A percentile compares a stretch with the other conserved stretches of the same genome.
phyloP scores from a whole-genome alignment of 2,888 invertebrate genomes.

The Volucella inanis region DNA sequence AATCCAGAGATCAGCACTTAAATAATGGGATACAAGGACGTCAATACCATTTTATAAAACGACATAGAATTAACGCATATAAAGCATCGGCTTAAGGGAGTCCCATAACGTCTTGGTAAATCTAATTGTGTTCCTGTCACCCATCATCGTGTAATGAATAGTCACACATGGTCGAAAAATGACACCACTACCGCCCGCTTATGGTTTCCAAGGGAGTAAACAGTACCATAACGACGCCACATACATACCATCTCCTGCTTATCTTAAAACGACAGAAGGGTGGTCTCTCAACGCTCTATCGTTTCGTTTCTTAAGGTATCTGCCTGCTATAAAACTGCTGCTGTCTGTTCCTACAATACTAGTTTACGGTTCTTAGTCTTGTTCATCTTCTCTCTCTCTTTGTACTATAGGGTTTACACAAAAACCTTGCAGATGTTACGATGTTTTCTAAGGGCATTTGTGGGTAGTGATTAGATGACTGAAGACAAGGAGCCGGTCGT shows the following conservation, averaged over 20 bases:
- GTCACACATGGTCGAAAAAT: conserved; percentile 70
- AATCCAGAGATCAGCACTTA: conserved; percentile 63
- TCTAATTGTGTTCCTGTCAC: conserved; percentile 69
- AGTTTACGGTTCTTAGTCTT: conserved; percentile 39
- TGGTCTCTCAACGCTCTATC: conserved; percentile 39
- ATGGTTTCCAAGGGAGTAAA: conserved; percentile 34
- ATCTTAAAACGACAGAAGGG: conserved; percentile 1
- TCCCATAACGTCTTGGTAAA: conserved; percentile 66
- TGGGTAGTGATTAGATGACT: conserved; percentile 65
- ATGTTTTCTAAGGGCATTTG: conserved; percentile 56
- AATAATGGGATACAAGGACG: conserved; percentile 61
- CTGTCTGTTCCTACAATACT: conserved; percentile 38
- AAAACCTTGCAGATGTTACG: conserved; percentile 54
- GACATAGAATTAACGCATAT: conserved; percentile 66
- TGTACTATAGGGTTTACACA: conserved; percentile 32
- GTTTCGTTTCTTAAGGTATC: conserved; percentile 54
- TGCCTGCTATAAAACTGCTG: conserved; percentile 13
- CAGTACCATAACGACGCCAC: conserved; percentile 12
- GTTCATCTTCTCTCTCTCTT: conserved; percentile 27
- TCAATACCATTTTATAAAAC: conserved; percentile 62
- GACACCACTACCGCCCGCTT: conserved; percentile 40
- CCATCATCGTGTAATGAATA: conserved; percentile 72
- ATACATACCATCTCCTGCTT: not conserved
- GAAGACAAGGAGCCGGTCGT: conserved; percentile 45
- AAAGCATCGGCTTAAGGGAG: conserved; percentile 65